Conservation (phyloP, 2,797 vertebrate genomes). For the Enteromius viviparus region DNA sequence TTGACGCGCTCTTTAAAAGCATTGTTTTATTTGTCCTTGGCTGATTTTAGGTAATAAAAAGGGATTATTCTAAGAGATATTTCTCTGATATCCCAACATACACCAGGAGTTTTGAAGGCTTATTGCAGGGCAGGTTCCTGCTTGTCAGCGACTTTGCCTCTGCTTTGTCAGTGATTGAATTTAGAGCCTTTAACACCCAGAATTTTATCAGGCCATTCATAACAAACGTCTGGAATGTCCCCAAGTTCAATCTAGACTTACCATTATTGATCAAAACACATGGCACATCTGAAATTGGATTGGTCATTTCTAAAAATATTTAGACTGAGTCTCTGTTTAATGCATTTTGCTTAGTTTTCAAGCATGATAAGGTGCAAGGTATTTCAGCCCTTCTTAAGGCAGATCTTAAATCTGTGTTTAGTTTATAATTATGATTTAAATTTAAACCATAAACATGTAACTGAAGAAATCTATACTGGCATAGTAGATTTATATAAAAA, state of each 20-base stretch:
- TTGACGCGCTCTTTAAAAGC: conserved; percentile 28
- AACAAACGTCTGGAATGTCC: conserved; percentile 54
- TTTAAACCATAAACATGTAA: no score
- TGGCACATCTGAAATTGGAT: conserved; percentile 54
- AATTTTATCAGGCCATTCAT: conserved; percentile 58
- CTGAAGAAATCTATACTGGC: background rate
- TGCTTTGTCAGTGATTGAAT: conserved; percentile 60
- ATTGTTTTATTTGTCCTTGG: conserved; percentile 29
- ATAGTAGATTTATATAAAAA: background rate
- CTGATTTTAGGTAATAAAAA: conserved; percentile 37
- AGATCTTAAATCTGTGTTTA: background rate
- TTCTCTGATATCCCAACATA: conserved; percentile 49
- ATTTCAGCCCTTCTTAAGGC: background rate
- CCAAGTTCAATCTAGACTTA: conserved; percentile 52
- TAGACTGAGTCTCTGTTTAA: conserved; percentile 23
- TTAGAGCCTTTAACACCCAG: conserved; percentile 57
- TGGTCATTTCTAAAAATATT: conserved; percentile 30
- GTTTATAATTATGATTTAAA: background rate
- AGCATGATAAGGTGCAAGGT: background rate
- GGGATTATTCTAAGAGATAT: conserved; percentile 34
- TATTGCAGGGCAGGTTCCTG: conserved; percentile 52
- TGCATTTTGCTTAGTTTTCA: background rate
- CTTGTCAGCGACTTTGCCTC: conserved; percentile 57
- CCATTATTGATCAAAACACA: conserved; percentile 58
- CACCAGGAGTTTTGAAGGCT: conserved; percentile 49